phyloP scores from a whole-genome alignment of 2,888 invertebrate species.

The Rhimphoctona megacephalus region DNA sequence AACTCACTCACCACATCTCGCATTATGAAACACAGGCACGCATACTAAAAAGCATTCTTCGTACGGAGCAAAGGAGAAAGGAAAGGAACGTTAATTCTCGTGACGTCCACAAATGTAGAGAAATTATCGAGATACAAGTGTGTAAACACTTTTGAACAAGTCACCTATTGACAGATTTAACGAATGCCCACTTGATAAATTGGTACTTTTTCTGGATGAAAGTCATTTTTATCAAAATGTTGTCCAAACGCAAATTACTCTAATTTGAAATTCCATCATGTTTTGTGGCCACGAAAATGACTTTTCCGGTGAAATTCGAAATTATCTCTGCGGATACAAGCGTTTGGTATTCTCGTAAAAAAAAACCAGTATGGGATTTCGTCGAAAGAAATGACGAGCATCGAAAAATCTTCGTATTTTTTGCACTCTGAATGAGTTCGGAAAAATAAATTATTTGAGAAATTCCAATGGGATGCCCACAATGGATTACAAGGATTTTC shows the following conservation, averaged over 20 bases:
- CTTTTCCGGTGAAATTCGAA: not conserved
- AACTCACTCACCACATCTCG: conserved; percentile 71
- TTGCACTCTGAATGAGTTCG: not conserved
- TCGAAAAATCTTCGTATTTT: not conserved
- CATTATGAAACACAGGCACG: conserved; percentile 16
- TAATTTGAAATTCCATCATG: too few species aligned
- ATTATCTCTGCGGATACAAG: not conserved
- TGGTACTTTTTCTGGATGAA: not conserved
- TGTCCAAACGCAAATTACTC: not conserved
- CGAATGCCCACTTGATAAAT: not conserved
- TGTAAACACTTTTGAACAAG: conserved; percentile 18
- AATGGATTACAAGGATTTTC: not conserved
- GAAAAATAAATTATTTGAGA: not conserved
- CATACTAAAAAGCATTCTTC: not conserved
- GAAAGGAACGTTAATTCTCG: conserved; percentile 48
- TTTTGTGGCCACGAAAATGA: not conserved
- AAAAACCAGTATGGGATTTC: not conserved
- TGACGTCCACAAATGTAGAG: conserved; percentile 28
- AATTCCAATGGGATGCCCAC: not conserved
- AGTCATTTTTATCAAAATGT: not conserved
- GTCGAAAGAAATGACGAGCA: not conserved
- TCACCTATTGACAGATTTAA: not conserved
- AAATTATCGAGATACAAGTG: conserved; percentile 19
- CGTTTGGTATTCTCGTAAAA: not conserved
- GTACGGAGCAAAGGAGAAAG: not conserved